Conservation (phyloP, 2,113 vertebrate genomes). For the Tragelaphus buxtoni region DNA sequence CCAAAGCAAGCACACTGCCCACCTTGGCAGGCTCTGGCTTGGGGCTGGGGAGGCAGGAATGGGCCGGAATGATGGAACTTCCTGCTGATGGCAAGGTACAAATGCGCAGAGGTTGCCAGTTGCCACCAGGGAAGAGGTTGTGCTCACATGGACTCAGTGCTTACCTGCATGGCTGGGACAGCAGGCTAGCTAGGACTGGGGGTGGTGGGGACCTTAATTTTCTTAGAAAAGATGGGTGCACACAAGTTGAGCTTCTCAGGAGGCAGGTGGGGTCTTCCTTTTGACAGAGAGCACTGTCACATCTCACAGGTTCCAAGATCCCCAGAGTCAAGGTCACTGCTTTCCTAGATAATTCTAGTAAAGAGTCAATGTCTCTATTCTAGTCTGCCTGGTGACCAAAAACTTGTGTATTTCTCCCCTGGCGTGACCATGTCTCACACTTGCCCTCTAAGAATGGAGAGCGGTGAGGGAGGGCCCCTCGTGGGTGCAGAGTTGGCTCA, state of each 20-base stretch:
- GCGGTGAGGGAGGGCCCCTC: accelerated
- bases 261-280: not conserved
- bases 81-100: not conserved
- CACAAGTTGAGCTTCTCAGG: not conserved
- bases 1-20: accelerated
- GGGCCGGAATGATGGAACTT: not conserved
- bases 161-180: not conserved
- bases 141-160: not conserved
- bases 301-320: not conserved
- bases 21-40: not conserved
- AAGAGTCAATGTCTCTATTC: not conserved
- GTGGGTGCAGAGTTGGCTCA: not conserved
- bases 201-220: too few species aligned
- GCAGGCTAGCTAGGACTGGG: not conserved
- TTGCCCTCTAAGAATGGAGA: not conserved
- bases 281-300: not conserved
- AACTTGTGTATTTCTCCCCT: not conserved
- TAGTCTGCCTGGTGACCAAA: not conserved
- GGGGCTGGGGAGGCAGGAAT: not conserved
- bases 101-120: not conserved
- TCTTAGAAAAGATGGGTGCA: not conserved
- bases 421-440: not conserved
- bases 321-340: not conserved
- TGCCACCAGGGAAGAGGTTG: not conserved
- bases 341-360: not conserved